Evolutionary conservation across 2,888 invertebrate genomes (phyloP).

Genomic region (Acanthosoma haemorrhoidale): DNA sequence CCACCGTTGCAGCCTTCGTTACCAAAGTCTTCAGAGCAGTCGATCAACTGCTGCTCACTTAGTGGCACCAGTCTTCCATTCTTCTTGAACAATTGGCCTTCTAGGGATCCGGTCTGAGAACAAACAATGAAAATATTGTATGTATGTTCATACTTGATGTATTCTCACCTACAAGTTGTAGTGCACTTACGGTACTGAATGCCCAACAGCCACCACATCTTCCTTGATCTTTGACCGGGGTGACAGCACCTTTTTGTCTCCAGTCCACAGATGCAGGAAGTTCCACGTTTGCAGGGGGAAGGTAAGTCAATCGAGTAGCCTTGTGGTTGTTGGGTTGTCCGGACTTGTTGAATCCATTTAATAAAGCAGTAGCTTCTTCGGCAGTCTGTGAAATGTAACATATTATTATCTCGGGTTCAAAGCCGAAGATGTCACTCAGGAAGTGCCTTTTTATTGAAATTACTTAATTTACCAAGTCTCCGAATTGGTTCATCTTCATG

Average conservation of each 20-base stretch:
- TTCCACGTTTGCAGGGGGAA: conserved; percentile 59
- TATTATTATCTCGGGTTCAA: neutral
- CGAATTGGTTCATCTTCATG: conserved; percentile 72
- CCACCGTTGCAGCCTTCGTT: conserved; percentile 44
- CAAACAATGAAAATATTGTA: neutral
- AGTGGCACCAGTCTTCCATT: conserved; percentile 50
- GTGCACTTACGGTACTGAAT: conserved; percentile 78
- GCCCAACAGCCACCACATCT: conserved; percentile 76
- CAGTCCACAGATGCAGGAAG: conserved; percentile 74
- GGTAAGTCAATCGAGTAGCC: neutral
- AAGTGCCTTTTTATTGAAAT: neutral
- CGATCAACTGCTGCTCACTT: conserved; percentile 48
- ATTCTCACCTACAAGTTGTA: too few relatives aligned
- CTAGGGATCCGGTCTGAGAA: conserved; percentile 53
- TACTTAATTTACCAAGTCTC: conserved; percentile 59
- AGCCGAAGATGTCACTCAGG: too few relatives aligned
- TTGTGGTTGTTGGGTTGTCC: conserved; percentile 42
- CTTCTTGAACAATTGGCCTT: conserved; percentile 52
- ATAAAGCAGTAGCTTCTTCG: conserved; percentile 18
- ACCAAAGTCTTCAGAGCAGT: conserved; percentile 45
- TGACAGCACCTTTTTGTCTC: conserved; percentile 78
- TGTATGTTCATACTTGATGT: too few relatives aligned
- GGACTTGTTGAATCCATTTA: conserved; percentile 56
- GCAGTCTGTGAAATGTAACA: neutral
- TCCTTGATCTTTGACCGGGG: conserved; percentile 84